Evolutionary conservation across 2,113 vertebrate genomes (phyloP).

Genomic region (Nothobranchius kuhntae): DNA sequence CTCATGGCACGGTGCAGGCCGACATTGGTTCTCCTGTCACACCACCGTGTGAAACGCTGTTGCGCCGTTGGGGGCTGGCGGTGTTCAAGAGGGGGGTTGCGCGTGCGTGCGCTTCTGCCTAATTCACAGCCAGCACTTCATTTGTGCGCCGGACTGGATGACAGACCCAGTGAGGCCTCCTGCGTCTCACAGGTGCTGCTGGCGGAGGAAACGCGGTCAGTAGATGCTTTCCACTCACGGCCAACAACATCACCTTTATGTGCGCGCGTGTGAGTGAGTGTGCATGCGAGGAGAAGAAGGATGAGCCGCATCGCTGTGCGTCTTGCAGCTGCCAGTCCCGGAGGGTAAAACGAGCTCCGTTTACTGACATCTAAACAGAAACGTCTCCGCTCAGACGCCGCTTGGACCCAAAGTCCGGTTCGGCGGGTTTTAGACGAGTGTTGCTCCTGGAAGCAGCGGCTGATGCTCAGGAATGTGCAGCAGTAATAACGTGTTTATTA

Average conservation of each 20-base stretch:
- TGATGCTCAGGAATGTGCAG: constrained; percentile 72
- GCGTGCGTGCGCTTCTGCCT: constrained; percentile 20
- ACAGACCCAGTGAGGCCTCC: constrained; percentile 59
- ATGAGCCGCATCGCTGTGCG: constrained; percentile 38
- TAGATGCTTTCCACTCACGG: constrained; percentile 45
- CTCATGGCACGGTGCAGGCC: constrained; percentile 53
- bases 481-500: constrained; percentile 50
- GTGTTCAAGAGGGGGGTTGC: not conserved
- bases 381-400: too few relatives aligned
- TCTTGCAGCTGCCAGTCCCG: constrained; percentile 32
- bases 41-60: constrained; percentile 29
- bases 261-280: not conserved
- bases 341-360: constrained; percentile 17
- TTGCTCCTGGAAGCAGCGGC: not conserved
- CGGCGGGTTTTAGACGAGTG: not conserved
- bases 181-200: not conserved
- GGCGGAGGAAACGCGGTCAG: constrained; percentile 45
- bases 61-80: constrained; percentile 6
- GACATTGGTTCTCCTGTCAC: constrained; percentile 45
- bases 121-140: constrained; percentile 33
- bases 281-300: not conserved
- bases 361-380: not conserved
- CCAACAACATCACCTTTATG: constrained; percentile 43
- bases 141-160: constrained; percentile 45
- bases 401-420: too few relatives aligned